phyloP scores from a whole-genome alignment of 2,888 invertebrate genomes.

The Iselma pallidipennis region DNA sequence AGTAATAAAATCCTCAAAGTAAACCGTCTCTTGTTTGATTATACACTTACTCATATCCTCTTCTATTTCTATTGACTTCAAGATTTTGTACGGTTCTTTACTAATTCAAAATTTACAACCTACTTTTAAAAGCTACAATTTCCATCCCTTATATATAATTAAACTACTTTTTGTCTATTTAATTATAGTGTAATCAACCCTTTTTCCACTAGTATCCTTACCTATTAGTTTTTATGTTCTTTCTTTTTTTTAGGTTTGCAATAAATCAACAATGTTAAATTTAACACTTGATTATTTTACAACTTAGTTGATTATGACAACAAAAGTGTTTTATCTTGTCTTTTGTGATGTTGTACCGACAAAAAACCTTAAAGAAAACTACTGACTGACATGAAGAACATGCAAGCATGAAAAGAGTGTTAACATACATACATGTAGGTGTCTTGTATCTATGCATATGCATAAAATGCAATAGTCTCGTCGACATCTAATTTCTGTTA shows the following conservation, averaged over 20 bases:
- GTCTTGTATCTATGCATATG: conserved; percentile 14
- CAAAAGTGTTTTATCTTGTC: background rate
- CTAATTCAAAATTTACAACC: background rate
- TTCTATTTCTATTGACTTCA: background rate
- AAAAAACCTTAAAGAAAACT: background rate
- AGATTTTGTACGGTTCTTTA: too few species aligned
- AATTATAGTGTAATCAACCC: background rate
- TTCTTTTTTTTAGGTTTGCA: background rate
- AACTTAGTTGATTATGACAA: background rate
- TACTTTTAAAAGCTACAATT: too few species aligned
- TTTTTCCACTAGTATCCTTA: too few species aligned
- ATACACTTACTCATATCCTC: too few species aligned
- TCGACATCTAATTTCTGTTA: conserved; percentile 25
- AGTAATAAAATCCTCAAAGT: background rate
- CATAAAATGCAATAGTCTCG: conserved; percentile 15
- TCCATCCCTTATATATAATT: too few species aligned
- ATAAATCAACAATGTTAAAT: conserved; percentile 3
- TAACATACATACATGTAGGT: conserved; percentile 20
- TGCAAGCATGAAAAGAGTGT: conserved; percentile 6
- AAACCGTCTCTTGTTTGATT: too few species aligned
- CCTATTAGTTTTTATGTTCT: background rate
- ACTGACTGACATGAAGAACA: background rate
- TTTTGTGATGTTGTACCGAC: background rate
- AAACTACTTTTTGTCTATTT: background rate
- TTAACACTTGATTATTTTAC: conserved; percentile 7